These are phyloP conservation scores for Microdon myrmicae DNA, from an alignment of 2,888 invertebrate genomes.

Conservation along the genomic window DNA sequence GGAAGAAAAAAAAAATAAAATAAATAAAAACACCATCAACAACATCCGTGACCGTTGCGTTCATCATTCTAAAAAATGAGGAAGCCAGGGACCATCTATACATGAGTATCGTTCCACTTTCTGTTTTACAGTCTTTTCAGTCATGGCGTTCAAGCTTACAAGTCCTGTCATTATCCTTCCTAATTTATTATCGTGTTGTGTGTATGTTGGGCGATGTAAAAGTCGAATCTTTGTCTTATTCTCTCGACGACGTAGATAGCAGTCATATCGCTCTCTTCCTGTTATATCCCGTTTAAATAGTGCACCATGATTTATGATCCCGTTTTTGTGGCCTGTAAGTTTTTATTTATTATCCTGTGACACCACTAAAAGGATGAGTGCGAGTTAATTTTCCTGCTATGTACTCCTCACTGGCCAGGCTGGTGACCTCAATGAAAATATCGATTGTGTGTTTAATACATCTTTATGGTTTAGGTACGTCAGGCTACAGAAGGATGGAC, in stretches of 20 bases:
- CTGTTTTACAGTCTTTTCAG: slow-evolving; percentile 42
- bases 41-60: background rate
- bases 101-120: slow-evolving; percentile 35
- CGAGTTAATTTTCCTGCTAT: slow-evolving; percentile 29
- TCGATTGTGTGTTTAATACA: slow-evolving; percentile 26
- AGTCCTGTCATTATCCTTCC: slow-evolving; percentile 48
- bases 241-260: too few species aligned
- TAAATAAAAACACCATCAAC: slow-evolving; percentile 1
- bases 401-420: slow-evolving; percentile 19
- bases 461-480: too few species aligned
- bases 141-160: slow-evolving; percentile 20
- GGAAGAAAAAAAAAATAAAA: slow-evolving; percentile 12
- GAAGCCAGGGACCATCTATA: too few species aligned
- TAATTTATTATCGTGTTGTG: slow-evolving; percentile 46
- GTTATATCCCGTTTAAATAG: slow-evolving; percentile 42
- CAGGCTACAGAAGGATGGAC: too few species aligned
- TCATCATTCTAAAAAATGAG: background rate
- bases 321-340: slow-evolving; percentile 37
- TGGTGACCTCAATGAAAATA: slow-evolving; percentile 36
- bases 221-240: slow-evolving; percentile 42
- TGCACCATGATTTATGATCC: slow-evolving; percentile 44
- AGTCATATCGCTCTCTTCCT: slow-evolving; percentile 13
- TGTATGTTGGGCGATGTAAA: slow-evolving; percentile 10
- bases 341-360: slow-evolving; percentile 41
- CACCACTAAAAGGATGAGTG: slow-evolving; percentile 29